phyloP scores from a whole-genome alignment of 2,113 vertebrate genomes.

The Phylloscopus trochilus region DNA sequence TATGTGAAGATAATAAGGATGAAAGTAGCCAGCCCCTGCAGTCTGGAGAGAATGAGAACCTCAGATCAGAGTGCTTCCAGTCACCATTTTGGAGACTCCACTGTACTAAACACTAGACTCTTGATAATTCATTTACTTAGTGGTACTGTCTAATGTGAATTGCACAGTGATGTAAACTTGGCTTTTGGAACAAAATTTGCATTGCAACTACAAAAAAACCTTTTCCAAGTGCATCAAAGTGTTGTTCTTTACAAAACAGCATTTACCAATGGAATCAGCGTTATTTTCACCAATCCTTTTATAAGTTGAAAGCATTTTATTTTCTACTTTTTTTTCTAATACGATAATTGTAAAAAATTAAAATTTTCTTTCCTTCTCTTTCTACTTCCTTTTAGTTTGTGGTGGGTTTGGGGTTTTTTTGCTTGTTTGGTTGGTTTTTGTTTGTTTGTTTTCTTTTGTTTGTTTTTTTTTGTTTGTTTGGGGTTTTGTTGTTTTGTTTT shows the following conservation, averaged over 20 bases:
- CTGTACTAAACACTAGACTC: background rate
- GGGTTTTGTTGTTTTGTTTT: background rate
- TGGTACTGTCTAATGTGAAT: background rate
- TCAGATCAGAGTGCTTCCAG: background rate
- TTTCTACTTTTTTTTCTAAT: background rate
- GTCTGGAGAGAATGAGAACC: background rate
- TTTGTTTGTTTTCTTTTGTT: too few species aligned
- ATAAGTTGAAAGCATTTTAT: background rate
- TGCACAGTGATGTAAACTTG: background rate
- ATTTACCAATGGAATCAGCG: background rate
- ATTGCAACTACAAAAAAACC: background rate
- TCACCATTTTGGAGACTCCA: background rate
- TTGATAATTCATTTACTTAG: background rate
- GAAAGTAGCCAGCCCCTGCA: background rate
- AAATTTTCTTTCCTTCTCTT: background rate
- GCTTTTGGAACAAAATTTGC: background rate
- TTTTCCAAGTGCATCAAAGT: background rate
- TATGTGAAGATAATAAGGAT: background rate
- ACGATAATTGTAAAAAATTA: background rate
- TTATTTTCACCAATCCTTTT: background rate
- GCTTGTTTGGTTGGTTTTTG: background rate
- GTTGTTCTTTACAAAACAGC: background rate
- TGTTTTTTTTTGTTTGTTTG: background rate
- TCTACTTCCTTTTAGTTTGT: background rate
- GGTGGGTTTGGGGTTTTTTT: too few species aligned